A percentile compares a stretch with the other conserved stretches of the same genome.
Conservation (phyloP, 2,113 vertebrate genomes). For the Corynorhinus townsendii region DNA sequence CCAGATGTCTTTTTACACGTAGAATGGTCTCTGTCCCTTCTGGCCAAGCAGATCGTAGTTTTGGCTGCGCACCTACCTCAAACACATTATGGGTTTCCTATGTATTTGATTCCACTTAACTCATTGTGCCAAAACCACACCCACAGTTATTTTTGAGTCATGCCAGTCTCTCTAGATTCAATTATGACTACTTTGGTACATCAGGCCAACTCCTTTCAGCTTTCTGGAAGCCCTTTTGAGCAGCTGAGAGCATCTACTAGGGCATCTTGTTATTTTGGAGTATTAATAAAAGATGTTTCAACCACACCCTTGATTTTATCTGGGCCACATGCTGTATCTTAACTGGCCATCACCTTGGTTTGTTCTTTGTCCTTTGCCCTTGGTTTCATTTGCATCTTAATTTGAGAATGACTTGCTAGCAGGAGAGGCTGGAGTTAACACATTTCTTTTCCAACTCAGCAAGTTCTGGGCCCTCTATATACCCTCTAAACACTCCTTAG, state of each 20-base stretch:
- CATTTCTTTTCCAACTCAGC: constrained; percentile 22
- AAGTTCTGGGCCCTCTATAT: neutral
- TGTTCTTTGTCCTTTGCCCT: constrained; percentile 1
- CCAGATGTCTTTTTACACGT: neutral
- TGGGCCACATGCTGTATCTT: neutral
- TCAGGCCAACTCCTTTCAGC: neutral
- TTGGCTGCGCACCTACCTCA: neutral
- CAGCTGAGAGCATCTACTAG: neutral
- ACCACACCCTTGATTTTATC: neutral
- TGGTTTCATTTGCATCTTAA: neutral
- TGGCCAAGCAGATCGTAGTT: neutral
- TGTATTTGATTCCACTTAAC: constrained; percentile 17
- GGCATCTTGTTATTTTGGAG: neutral
- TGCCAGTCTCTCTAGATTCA: neutral
- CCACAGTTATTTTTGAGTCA: neutral
- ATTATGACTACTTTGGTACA: neutral
- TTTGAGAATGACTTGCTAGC: constrained; percentile 43
- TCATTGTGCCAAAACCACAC: neutral
- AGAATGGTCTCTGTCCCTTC: neutral
- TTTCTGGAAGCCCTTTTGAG: neutral
- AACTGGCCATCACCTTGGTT: neutral
- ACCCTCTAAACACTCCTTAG: neutral
- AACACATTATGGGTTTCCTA: neutral
- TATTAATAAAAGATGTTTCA: constrained; percentile 9
- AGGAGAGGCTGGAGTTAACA: neutral